phyloP scores from a whole-genome alignment of 1,140 invertebrate genomes.

The Drosophila repletoides region DNA sequence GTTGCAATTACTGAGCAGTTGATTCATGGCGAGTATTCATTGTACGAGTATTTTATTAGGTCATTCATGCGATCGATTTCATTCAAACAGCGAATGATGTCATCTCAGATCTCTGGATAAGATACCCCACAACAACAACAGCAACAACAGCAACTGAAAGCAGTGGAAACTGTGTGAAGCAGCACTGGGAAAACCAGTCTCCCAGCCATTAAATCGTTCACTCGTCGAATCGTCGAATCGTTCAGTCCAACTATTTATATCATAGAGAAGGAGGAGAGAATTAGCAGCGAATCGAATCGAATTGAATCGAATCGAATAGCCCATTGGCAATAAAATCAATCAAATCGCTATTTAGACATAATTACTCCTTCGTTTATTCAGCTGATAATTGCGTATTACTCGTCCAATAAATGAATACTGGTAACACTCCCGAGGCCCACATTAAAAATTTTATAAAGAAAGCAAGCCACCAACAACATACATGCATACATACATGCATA shows the following conservation, averaged over 20 bases:
- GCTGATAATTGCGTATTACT: background rate
- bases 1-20: slow-evolving; percentile 27
- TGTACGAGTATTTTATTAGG: slow-evolving; percentile 61
- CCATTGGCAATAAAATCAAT: slow-evolving; percentile 6
- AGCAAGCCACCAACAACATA: no score
- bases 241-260: no score
- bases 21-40: slow-evolving; percentile 49
- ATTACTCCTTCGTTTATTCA: background rate
- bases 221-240: no score
- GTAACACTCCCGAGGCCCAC: no score
- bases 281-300: background rate
- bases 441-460: no score
- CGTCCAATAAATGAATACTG: background rate
- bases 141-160: slow-evolving; percentile 38
- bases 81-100: slow-evolving; percentile 62
- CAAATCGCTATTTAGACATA: slow-evolving; percentile 3
- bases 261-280: no score
- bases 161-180: background rate
- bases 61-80: slow-evolving; percentile 79
- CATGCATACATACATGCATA: no score
- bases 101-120: slow-evolving; percentile 45
- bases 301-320: no score
- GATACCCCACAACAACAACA: slow-evolving; percentile 19
- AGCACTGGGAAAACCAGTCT: no score
- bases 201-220: no score